phyloP scores from a whole-genome alignment of 2,888 invertebrate species.

The Heliconius cydno region DNA sequence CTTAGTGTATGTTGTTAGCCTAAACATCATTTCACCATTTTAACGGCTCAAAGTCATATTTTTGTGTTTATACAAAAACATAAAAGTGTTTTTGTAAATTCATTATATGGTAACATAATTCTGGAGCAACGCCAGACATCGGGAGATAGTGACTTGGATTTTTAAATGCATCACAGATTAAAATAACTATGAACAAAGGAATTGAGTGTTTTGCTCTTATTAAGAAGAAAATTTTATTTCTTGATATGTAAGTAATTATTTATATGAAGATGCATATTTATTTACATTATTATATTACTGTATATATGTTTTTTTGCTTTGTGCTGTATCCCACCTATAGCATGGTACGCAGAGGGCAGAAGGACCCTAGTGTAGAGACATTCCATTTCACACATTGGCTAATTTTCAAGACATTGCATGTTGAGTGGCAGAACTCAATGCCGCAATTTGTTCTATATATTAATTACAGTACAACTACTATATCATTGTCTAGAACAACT shows the following conservation, averaged over 20 bases:
- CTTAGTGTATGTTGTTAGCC: background rate
- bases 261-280: no score
- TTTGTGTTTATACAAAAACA: background rate
- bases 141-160: slow-evolving; percentile 33
- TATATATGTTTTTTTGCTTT: background rate
- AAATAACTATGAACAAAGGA: slow-evolving; percentile 35
- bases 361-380: no score
- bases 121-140: slow-evolving; percentile 24
- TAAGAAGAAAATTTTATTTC: background rate
- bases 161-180: slow-evolving; percentile 35
- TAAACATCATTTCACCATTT: background rate
- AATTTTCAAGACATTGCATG: background rate
- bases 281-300: no score
- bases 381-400: no score
- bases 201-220: background rate
- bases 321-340: background rate
- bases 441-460: background rate
- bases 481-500: background rate
- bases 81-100: slow-evolving; percentile 7
- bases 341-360: background rate
- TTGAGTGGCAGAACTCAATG: background rate
- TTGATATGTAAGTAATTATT: background rate
- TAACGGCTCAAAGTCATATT: background rate
- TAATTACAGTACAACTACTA: background rate
- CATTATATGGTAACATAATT: slow-evolving; percentile 26